Percentiles rank a stretch among this genome's conserved stretches.
Conservation (phyloP, 2,888 invertebrate genomes). For the Himalopsyche kuldschensis region DNA sequence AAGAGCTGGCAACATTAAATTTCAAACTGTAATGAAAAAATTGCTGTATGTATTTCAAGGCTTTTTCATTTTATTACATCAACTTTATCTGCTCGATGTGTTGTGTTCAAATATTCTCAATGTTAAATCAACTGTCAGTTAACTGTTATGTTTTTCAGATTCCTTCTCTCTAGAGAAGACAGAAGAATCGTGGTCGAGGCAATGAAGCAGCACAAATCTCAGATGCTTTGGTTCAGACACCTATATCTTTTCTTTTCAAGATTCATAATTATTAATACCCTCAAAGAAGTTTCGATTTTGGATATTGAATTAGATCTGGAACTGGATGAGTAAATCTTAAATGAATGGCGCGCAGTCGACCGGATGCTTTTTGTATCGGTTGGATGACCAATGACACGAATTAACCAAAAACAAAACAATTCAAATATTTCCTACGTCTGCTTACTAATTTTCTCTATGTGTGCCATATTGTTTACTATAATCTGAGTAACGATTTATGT, state of each 20-base stretch:
- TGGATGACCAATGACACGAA: background rate
- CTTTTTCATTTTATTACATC: too few species aligned
- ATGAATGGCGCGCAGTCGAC: too few species aligned
- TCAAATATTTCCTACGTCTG: background rate
- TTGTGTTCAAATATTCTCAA: too few species aligned
- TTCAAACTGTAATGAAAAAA: too few species aligned
- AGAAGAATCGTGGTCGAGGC: slow-evolving; percentile 68
- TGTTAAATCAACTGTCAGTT: background rate
- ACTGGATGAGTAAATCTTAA: slow-evolving; percentile 56
- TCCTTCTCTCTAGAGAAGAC: slow-evolving; percentile 66
- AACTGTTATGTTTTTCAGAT: slow-evolving; percentile 52
- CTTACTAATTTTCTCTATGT: background rate
- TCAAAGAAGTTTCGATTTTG: slow-evolving; percentile 72
- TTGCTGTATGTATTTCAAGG: too few species aligned
- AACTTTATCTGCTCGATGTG: too few species aligned
- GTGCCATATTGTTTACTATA: background rate
- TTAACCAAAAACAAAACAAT: background rate
- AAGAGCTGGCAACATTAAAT: too few species aligned
- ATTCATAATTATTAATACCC: slow-evolving; percentile 88
- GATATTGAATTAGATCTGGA: slow-evolving; percentile 79
- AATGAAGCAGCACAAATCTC: slow-evolving; percentile 86
- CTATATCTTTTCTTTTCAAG: slow-evolving; percentile 87
- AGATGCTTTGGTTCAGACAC: slow-evolving; percentile 92
- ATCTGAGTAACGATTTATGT: too few species aligned
- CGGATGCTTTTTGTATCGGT: background rate